A percentile compares a stretch with the other conserved stretches of the same genome.
Conservation (phyloP, 2,888 invertebrate species). For the Drepanosiphum platanoidis region DNA sequence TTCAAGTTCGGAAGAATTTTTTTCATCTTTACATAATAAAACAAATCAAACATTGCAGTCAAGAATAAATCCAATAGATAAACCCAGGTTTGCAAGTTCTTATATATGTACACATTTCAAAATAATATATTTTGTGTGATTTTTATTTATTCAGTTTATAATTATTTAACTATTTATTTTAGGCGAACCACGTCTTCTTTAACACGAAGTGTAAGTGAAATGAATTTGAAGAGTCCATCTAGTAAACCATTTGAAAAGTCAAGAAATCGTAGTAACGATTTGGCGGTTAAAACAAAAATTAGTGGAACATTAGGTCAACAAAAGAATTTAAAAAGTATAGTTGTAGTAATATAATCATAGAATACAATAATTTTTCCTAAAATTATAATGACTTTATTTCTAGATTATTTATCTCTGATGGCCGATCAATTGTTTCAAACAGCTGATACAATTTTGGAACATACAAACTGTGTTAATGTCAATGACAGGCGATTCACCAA, state of each 20-base stretch:
- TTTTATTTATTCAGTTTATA: background rate
- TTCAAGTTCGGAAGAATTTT: conserved; percentile 79
- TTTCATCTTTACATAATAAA: conserved; percentile 34
- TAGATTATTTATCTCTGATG: conserved; percentile 46
- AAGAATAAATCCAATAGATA: conserved; percentile 22
- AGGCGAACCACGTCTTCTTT: conserved; percentile 29
- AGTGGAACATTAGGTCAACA: conserved; percentile 7
- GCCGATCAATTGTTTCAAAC: conserved; percentile 49
- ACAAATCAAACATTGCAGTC: conserved; percentile 3
- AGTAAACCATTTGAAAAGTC: conserved; percentile 43
- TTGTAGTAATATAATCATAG: too few species aligned
- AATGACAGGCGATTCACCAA: background rate
- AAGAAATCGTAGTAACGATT: conserved; percentile 10
- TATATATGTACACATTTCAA: background rate
- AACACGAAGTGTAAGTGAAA: conserved; percentile 50
- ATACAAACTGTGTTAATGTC: conserved; percentile 30
- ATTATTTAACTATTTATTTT: background rate
- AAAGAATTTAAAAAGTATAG: conserved; percentile 54
- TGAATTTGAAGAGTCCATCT: conserved; percentile 45
- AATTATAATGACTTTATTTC: conserved; percentile 2
- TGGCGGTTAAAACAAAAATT: conserved; percentile 4
- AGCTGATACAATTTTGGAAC: conserved; percentile 45
- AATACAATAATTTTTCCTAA: background rate
- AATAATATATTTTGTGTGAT: too few species aligned
- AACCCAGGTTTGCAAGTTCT: conserved; percentile 23